phyloP scores from a whole-genome alignment of 2,888 invertebrate species.

The Neelides folsomi region DNA sequence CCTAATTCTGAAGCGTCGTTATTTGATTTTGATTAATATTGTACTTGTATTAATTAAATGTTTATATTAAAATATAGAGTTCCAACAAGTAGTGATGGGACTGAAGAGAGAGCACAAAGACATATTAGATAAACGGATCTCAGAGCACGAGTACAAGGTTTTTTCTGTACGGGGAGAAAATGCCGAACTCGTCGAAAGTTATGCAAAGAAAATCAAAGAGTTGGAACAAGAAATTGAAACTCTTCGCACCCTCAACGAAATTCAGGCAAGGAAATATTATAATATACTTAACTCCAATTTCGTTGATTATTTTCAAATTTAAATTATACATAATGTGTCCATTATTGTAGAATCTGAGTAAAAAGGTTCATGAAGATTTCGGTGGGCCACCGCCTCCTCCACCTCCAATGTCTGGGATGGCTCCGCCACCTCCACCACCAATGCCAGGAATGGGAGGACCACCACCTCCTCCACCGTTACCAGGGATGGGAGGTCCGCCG shows the following conservation, averaged over 20 bases:
- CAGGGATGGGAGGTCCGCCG: constrained; percentile 16
- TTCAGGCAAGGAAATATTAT: constrained; percentile 37
- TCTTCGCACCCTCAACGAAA: constrained; percentile 45
- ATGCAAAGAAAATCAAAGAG: constrained; percentile 38
- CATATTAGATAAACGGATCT: constrained; percentile 37
- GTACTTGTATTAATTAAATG: too few relatives aligned
- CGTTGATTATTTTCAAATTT: too few relatives aligned
- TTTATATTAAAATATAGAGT: too few relatives aligned
- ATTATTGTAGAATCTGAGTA: constrained; percentile 12
- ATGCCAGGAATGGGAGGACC: constrained; percentile 12
- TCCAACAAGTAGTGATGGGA: constrained; percentile 37
- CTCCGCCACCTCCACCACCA: constrained; percentile 15
- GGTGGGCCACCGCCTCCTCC: constrained; percentile 29
- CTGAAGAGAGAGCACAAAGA: constrained; percentile 40
- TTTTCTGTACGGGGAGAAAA: constrained; percentile 38
- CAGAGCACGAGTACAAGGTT: constrained; percentile 35
- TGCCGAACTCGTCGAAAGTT: constrained; percentile 36
- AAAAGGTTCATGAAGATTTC: constrained; percentile 17
- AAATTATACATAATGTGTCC: background rate
- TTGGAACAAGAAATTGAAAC: constrained; percentile 38
- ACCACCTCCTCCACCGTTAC: constrained; percentile 32
- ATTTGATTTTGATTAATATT: too few relatives aligned
- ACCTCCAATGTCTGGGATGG: constrained; percentile 26
- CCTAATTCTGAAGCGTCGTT: too few relatives aligned
- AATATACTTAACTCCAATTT: background rate